Conservation (phyloP, 2,888 invertebrate species). For the Rhodophaea formosa region DNA sequence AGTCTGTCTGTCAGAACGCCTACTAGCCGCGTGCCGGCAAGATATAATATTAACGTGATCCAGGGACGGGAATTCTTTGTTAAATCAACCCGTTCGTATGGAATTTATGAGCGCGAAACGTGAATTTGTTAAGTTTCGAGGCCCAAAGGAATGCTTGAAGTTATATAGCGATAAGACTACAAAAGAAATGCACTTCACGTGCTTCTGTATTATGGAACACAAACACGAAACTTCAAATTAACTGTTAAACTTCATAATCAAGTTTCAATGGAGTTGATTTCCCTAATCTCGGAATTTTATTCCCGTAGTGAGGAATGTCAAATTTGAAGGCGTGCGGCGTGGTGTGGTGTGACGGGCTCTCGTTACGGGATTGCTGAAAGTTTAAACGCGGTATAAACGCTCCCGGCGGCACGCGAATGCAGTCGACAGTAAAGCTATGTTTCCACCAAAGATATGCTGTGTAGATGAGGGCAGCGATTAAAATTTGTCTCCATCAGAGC, state of each 20-base stretch:
- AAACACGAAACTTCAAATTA: too few species aligned
- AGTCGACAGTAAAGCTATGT: not conserved
- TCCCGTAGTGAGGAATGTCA: not conserved
- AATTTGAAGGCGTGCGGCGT: not conserved
- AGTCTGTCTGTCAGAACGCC: conserved; percentile 29
- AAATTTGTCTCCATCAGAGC: not conserved
- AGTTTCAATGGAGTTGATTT: too few species aligned
- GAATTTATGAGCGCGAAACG: not conserved
- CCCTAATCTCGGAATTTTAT: too few species aligned
- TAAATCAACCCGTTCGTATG: not conserved
- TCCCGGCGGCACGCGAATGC: not conserved
- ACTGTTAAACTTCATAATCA: too few species aligned
- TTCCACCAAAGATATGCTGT: not conserved
- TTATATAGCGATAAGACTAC: not conserved
- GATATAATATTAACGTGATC: conserved; percentile 22
- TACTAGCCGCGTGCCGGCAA: conserved; percentile 24
- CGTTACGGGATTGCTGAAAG: conserved; percentile 1
- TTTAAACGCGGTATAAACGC: not conserved
- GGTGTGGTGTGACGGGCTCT: not conserved
- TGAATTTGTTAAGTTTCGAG: not conserved
- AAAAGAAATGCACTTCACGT: not conserved
- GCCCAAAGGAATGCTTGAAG: too few species aligned
- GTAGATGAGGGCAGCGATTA: conserved; percentile 10
- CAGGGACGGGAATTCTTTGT: not conserved
- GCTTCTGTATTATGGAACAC: too few species aligned